Evolutionary conservation across 2,113 vertebrate species (phyloP), one percentile per base, ranked within the genome.

Genomic region (Gorsachius goisagi): DNA sequence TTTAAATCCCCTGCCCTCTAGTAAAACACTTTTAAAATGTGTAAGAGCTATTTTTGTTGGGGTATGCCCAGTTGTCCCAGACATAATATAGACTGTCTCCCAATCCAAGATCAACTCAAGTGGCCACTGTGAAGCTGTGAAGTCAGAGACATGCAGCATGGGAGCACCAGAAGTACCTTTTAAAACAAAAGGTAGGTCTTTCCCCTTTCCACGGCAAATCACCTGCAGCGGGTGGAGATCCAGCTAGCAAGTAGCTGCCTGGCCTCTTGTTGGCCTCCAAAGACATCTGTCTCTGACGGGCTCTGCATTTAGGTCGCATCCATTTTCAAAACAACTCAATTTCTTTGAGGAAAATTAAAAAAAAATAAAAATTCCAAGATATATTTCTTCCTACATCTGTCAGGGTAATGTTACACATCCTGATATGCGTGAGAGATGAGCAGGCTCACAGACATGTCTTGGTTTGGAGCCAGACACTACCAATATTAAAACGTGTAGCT

Each of bases 31-130:
- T 91, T 68, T 91, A 91, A 95, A 97, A 97, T 47, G 14, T 95
- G 89, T 94, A 93, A 91, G 84, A 96, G 74, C 58, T 97, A 96
- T 97, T 97, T 97, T 95, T 82, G 86, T 97, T 97, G 97, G 96
- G 92, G 95, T 97, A 95, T 95, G 95, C 95, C 95, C 96, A 97
- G 94, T 96, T 96, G 96, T 92, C 96, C 96, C 81, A 97, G 97
- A 97, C 96, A 95, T 97, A 97, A 97, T 97, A 95, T 97, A 97
- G 97, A 95, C 96, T 95, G 73, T 90, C 89, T 95, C 50, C 77
- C 58, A 92, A 71, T 97, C 96, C 96, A 97, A 97, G 74, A 95
- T 96, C 97, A 97, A 96, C 97, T 95, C 80, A 89, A 88, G 67
- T 96, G 94, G 86, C 80, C 96, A 91, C 95, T 96, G 73, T 78